phyloP scores from a whole-genome alignment of 2,888 invertebrate species.

The Eupithecia insigniata region DNA sequence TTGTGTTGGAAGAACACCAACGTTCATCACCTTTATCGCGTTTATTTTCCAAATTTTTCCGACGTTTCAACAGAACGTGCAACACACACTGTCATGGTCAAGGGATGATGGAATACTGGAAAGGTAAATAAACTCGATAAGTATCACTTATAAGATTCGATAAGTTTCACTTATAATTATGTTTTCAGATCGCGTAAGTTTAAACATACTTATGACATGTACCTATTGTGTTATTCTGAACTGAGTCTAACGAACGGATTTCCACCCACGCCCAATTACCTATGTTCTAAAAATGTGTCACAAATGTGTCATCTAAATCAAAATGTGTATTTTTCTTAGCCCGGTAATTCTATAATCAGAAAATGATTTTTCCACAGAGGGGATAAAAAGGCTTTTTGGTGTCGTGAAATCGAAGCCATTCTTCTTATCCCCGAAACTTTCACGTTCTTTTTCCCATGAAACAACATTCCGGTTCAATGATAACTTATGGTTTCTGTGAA shows the following conservation, averaged over 20 bases:
- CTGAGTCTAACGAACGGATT: background rate
- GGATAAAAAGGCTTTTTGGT: slow-evolving; percentile 25
- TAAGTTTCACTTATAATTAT: no score
- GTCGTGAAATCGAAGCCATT: slow-evolving; percentile 31
- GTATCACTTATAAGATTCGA: no score
- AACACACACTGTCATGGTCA: no score
- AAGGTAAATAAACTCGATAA: no score
- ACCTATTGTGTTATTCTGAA: background rate
- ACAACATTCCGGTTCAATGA: slow-evolving; percentile 34
- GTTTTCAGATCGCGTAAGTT: no score
- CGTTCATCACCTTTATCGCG: no score
- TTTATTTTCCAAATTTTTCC: no score
- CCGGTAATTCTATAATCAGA: slow-evolving; percentile 16
- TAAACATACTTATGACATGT: no score
- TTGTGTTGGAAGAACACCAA: no score
- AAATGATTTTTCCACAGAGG: slow-evolving; percentile 23
- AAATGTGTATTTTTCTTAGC: background rate
- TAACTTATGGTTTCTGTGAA: slow-evolving; percentile 32
- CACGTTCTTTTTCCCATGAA: slow-evolving; percentile 22
- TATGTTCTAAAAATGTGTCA: background rate
- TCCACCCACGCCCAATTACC: background rate
- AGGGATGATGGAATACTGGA: no score
- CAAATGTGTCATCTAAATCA: background rate
- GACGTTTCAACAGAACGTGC: no score
- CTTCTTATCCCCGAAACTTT: slow-evolving; percentile 32